A percentile compares a stretch with the other conserved stretches of the same genome.
Conservation (phyloP, 2,797 vertebrate species). For the Scolopax rusticola region DNA sequence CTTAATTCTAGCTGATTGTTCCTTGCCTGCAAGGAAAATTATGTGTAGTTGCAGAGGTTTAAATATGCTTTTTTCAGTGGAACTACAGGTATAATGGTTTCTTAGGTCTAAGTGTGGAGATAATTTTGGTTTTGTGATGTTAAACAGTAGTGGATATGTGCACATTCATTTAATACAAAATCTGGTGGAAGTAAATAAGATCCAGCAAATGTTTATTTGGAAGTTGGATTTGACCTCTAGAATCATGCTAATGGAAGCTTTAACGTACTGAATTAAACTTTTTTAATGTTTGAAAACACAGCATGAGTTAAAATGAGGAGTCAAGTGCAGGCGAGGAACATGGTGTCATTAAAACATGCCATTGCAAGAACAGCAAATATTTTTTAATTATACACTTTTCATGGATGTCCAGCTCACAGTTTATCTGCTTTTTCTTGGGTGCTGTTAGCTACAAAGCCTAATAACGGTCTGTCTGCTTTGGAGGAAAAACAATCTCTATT, state of each 20-base stretch:
- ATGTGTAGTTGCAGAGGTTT: slow-evolving; percentile 47
- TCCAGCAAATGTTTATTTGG: slow-evolving; percentile 24
- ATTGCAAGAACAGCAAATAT: neutral
- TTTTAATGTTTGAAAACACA: slow-evolving; percentile 21
- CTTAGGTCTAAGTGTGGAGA: slow-evolving; percentile 30
- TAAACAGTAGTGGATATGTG: slow-evolving; percentile 3
- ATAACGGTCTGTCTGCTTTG: neutral
- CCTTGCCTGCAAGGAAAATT: slow-evolving; percentile 71
- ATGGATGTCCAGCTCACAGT: neutral
- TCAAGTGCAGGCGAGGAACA: neutral
- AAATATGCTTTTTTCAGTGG: slow-evolving; percentile 46
- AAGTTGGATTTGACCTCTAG: slow-evolving; percentile 37
- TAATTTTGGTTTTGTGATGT: slow-evolving; percentile 53
- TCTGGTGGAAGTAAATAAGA: slow-evolving; percentile 54
- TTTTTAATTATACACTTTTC: slow-evolving; percentile 13
- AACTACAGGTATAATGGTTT: slow-evolving; percentile 69
- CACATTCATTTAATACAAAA: slow-evolving; percentile 14
- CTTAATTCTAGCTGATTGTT: slow-evolving; percentile 68
- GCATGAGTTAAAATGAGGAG: neutral
- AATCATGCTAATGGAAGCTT: slow-evolving; percentile 5
- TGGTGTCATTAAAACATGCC: neutral
- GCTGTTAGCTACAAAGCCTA: neutral
- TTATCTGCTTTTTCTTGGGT: neutral
- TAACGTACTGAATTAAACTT: neutral
- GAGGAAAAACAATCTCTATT: neutral